Evolutionary conservation across 2,797 vertebrate species (phyloP).

Genomic region (Hybognathus amarus): DNA sequence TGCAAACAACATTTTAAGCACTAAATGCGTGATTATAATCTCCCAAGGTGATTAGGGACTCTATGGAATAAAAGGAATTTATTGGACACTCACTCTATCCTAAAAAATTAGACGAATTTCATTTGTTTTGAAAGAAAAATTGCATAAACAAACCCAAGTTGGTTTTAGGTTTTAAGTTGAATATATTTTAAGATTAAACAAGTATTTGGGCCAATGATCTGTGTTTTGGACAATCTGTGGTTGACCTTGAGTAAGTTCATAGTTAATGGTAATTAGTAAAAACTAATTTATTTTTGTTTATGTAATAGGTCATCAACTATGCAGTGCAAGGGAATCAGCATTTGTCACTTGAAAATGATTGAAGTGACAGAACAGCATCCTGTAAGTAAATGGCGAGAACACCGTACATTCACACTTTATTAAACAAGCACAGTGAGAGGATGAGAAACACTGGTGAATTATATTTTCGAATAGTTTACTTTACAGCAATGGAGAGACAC

Average conservation of each 20-base stretch:
- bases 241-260: neutral
- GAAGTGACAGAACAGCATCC: neutral
- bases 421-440: slow-evolving; percentile 70
- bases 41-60: neutral
- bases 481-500: slow-evolving; percentile 61
- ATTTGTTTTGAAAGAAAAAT: neutral
- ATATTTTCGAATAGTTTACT: slow-evolving; percentile 68
- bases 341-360: neutral
- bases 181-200: neutral
- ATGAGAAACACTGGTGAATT: slow-evolving; percentile 62
- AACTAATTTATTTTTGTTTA: no score
- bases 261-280: neutral
- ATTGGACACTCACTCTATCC: no score
- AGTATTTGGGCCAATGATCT: neutral
- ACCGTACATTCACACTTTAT: slow-evolving; percentile 63
- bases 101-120: neutral
- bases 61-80: neutral
- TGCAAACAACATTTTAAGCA: neutral
- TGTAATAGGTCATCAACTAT: neutral
- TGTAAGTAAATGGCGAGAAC: neutral
- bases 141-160: neutral
- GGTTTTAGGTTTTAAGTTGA: neutral
- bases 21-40: neutral
- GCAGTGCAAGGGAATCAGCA: neutral
- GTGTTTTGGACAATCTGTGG: neutral